Base-by-base conservation (phyloP, 2,888 invertebrate genomes). In the Lomographa bimaculata region DNA sequence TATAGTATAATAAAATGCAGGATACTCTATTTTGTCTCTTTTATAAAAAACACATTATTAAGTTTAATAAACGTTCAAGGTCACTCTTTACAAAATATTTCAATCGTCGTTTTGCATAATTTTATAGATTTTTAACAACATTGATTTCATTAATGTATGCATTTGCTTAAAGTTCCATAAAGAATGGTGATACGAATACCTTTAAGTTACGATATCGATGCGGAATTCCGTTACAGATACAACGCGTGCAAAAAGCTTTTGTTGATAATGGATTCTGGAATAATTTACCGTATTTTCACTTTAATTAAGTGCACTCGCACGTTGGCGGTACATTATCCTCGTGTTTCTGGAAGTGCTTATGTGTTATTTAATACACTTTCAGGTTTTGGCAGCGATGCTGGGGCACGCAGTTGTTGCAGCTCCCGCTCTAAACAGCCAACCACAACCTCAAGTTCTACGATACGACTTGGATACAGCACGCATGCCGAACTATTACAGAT, bases 401-500 rank as follows among this genome's bases (percentile, higher is more conserved):
- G 33, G 77, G 53, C 68, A 65, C 43, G 43, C 12, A 5, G 23
- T 27, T 2, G 2, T 32, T 1, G 27, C 36, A 3, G 36, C 32
- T 5, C 36, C 42, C 8, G 36, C 42, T 5, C 54, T 50, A 16
- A 57, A 68, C 29, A 74, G 60, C 30, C 71, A 71, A 27, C 51
- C 79, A 3, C 61, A 49, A 25, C 64, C 80, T 1, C 82, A 85
- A 64, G 71, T 81, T 0, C 8, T 82, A 7, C 61, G 56, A n/a
- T 82, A 84, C 40, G 71, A 84, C 11, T 67, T 70, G 45, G 75
- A 86, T 20, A 83, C 82, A 10, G 58, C 65, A 1, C 71, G 80
- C 46, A 69, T 87, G 64, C 87, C 89, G 1, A 85, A 87, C 50
- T 81, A 83, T 5, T 87, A 89, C 45, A 80, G 66, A 33, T 89